These are phyloP conservation scores for Styela clava DNA, from an alignment of 23 tunicate species.

Conservation along the genomic window DNA sequence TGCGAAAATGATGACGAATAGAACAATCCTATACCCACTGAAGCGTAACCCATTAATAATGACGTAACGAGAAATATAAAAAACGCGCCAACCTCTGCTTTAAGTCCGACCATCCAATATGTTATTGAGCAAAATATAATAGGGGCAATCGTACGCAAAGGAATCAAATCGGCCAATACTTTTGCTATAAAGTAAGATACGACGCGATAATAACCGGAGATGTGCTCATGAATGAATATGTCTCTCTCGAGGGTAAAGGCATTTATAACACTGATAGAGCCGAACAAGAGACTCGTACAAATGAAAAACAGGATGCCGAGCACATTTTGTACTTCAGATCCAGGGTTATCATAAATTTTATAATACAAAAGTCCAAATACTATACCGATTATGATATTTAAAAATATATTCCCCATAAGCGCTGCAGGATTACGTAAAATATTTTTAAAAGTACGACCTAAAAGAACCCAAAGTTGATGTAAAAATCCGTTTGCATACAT, in stretches of 20 bases:
- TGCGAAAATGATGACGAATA: slow-evolving; percentile 59
- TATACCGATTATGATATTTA: slow-evolving; percentile 65
- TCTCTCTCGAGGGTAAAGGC: slow-evolving; percentile 75
- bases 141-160: slow-evolving; percentile 82
- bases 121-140: slow-evolving; percentile 73
- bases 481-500: slow-evolving; percentile 76
- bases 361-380: slow-evolving; percentile 81
- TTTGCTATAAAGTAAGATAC: slow-evolving; percentile 73
- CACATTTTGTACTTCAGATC: slow-evolving; percentile 86
- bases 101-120: slow-evolving; percentile 98
- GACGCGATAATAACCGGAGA: slow-evolving; percentile 86
- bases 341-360: slow-evolving; percentile 58
- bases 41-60: slow-evolving; percentile 59
- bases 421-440: slow-evolving; percentile 77
- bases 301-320: slow-evolving; percentile 88
- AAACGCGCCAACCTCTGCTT: slow-evolving; percentile 71
- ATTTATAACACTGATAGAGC: slow-evolving; percentile 71
- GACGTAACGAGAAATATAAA: slow-evolving; percentile 58
- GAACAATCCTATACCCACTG: slow-evolving; percentile 75
- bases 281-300: slow-evolving; percentile 69
- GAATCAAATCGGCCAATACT: slow-evolving; percentile 81
- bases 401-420: slow-evolving; percentile 60
- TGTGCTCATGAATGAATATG: slow-evolving; percentile 76
- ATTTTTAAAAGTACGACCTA: slow-evolving; percentile 53
- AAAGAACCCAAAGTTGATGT: slow-evolving; percentile 59